Evolutionary conservation across 2,797 vertebrate genomes (phyloP).

Genomic region (Taenioides sp.): DNA sequence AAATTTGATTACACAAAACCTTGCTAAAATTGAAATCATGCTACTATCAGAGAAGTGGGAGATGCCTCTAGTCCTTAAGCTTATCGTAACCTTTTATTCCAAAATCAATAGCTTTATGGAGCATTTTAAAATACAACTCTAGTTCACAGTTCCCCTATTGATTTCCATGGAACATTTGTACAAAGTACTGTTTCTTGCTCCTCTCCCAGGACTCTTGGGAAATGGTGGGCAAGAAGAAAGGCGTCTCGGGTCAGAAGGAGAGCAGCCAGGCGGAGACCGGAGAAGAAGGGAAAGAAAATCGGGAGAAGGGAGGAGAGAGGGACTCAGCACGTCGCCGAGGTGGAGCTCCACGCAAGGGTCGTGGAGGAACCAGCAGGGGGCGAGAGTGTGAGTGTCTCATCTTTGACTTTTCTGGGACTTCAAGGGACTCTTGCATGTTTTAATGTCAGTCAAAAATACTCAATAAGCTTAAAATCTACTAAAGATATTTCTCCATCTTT

Average conservation of each 20-base stretch:
- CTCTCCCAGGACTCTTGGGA: slow-evolving; percentile 93
- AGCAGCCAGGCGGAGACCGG: slow-evolving; percentile 85
- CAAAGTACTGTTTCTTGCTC: slow-evolving; percentile 14
- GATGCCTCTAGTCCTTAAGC: neutral
- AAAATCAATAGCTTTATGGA: neutral
- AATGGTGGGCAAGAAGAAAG: slow-evolving; percentile 99
- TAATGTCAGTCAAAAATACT: neutral
- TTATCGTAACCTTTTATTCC: neutral
- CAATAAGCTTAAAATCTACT: neutral
- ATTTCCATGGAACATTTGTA: slow-evolving; percentile 5
- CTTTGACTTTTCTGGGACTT: slow-evolving; percentile 1
- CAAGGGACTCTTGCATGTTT: neutral
- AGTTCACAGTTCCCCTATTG: slow-evolving; percentile 3
- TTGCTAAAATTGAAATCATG: neutral
- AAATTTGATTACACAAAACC: neutral
- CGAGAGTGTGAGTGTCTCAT: slow-evolving; percentile 88
- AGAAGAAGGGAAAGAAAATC: slow-evolving; percentile 94
- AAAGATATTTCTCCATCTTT: neutral
- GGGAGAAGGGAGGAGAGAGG: slow-evolving; percentile 87
- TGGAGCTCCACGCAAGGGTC: slow-evolving; percentile 85
- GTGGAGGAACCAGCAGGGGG: slow-evolving; percentile 88
- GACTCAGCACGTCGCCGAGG: slow-evolving; percentile 91
- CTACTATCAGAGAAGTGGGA: neutral
- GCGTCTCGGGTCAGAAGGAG: slow-evolving; percentile 95
- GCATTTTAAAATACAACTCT: slow-evolving; percentile 6